Base-by-base conservation (phyloP, 2,797 vertebrate genomes). In the Glyptemys insculpta region DNA sequence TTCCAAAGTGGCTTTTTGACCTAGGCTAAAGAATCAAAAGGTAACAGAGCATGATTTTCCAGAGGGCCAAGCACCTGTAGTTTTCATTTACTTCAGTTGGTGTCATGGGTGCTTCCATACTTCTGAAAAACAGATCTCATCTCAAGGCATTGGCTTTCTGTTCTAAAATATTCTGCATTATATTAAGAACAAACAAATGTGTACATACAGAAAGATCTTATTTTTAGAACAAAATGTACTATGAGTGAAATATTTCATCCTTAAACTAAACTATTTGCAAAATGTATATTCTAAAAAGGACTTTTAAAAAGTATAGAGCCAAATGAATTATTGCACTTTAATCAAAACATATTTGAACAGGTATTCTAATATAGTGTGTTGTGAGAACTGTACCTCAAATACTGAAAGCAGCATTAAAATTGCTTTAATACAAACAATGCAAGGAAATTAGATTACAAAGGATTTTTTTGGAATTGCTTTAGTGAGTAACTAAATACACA, bases 281-380 rank as follows among this genome's bases (percentile, higher is more conserved):
- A 92, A 90, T 84, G 65, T 85, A 92, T 92, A 41, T 76, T 65
- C 94, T 94, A 89, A 80, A 92, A 47, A 25, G 27, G 41, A 79
- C 81, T 89, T 89, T 94, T 57, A 90, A 89, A 86, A 31, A 87
- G 41, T 81, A 90, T 88, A 84, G 82, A 88, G 83, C 56, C 53
- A 83, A 85, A 65, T 95, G 90, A 97, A 90, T 76, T 94, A 90
- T 92, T 97, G 97, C 97, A 98, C 97, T 98, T 98, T 97, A 98
- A 94, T 72, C 34, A 83, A 82, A 91, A 59, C 76, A 44, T 21
- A 78, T 93, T 87, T 90, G 72, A 97, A 90, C 27, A 95, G 83
- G 88, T 34, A 93, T 37, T 86, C 87, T 94, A 93, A 86, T 88
- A 85, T 88, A 94, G 87, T 86, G 88, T 89, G 76, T 81, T 93